A percentile compares a stretch with the other conserved stretches of the same genome.
Evolutionary conservation across 2,888 invertebrate species (phyloP).

Genomic region (Tachystola acroxantha): DNA sequence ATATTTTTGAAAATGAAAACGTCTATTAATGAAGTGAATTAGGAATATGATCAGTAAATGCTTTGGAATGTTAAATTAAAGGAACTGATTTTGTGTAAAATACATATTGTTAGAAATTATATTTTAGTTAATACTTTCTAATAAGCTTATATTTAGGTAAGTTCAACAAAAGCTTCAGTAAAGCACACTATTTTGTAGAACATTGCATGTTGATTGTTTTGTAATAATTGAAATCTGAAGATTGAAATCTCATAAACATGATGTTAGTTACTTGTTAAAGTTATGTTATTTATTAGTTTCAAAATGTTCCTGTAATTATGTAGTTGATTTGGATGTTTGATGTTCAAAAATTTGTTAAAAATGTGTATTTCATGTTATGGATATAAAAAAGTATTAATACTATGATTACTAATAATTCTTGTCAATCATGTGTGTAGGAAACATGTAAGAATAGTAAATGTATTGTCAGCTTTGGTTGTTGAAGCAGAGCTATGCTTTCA

Average conservation of each 20-base stretch:
- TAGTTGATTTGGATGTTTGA: conserved; percentile 22
- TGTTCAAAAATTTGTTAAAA: conserved; percentile 32
- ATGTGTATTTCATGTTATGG: conserved; percentile 10
- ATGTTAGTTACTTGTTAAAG: conserved; percentile 10
- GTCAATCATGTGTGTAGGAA: conserved; percentile 31
- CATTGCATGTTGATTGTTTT: conserved; percentile 7
- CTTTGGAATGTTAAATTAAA: conserved; percentile 12
- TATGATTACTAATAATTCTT: conserved; percentile 26
- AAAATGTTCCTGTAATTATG: conserved; percentile 56
- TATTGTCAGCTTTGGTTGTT: conserved; percentile 60
- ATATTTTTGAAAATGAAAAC: conserved; percentile 8
- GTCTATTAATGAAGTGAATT: too few species aligned
- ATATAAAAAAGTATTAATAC: conserved; percentile 19
- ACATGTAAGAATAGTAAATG: conserved; percentile 15
- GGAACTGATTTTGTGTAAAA: conserved; percentile 16
- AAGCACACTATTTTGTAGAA: conserved; percentile 6
- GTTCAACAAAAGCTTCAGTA: conserved; percentile 5
- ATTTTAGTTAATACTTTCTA: conserved; percentile 5
- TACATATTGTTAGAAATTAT: conserved; percentile 2
- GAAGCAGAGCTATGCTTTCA: conserved; percentile 58
- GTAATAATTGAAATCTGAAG: conserved; percentile 7
- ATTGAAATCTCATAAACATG: conserved; percentile 1
- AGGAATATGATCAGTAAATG: conserved; percentile 9
- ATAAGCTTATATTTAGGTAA: conserved; percentile 6
- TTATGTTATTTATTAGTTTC: conserved; percentile 38